Percentiles rank a stretch among this genome's conserved stretches.
Conservation (phyloP, 2,113 vertebrate genomes). For the Meleagris gallopavo region DNA sequence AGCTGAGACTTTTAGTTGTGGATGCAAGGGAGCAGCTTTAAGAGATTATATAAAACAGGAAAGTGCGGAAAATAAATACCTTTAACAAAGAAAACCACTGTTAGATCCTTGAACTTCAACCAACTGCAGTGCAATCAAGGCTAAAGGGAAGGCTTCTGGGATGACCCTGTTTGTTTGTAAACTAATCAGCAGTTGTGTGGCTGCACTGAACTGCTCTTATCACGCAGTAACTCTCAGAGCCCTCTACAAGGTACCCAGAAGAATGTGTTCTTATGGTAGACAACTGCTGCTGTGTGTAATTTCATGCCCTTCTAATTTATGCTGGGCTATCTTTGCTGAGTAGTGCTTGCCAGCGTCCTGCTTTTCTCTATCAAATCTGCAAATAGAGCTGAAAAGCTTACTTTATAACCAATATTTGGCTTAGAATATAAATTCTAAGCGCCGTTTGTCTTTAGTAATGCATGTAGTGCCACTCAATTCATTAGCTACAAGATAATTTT, state of each 20-base stretch:
- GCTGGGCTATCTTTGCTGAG: background rate
- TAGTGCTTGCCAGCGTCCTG: background rate
- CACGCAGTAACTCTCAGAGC: background rate
- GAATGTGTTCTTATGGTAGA: background rate
- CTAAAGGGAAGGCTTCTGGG: background rate
- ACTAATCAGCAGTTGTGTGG: background rate
- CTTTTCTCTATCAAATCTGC: background rate
- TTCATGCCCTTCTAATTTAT: background rate
- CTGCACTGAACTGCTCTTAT: background rate
- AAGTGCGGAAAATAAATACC: background rate
- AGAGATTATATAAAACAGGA: background rate
- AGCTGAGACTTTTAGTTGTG: background rate
- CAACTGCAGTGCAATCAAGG: background rate
- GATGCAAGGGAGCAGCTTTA: background rate
- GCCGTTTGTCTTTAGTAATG: slow-evolving; percentile 7
- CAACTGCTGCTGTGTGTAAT: background rate
- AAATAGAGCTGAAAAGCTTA: background rate
- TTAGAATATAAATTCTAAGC: background rate
- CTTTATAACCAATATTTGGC: background rate
- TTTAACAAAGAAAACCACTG: background rate
- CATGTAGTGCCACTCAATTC: slow-evolving; percentile 13
- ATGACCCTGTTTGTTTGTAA: background rate
- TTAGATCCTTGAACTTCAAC: background rate
- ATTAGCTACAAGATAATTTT: slow-evolving; percentile 65
- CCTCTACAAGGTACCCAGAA: background rate